These are phyloP conservation scores for Heliconius eleuchia DNA, from an alignment of 1,140 invertebrate species.

Conservation along the genomic window DNA sequence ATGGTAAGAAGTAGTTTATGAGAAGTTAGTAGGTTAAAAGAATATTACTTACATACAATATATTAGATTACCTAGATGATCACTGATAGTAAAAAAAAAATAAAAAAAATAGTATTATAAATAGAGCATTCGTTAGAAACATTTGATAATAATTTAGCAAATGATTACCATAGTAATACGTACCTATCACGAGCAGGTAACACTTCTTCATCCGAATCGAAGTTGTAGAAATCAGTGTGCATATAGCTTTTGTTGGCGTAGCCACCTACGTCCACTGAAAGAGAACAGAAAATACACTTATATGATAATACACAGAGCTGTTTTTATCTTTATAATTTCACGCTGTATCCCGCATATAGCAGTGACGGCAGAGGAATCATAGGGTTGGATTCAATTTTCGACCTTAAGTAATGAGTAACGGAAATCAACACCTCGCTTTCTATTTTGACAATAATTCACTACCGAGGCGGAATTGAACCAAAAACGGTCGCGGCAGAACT, in stretches of 20 bases:
- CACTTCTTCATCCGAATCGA: constrained; percentile 67
- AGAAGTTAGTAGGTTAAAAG: background rate
- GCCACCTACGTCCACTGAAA: constrained; percentile 65
- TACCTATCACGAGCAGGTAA: constrained; percentile 53
- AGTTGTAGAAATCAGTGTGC: constrained; percentile 52
- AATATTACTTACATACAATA: too few relatives aligned
- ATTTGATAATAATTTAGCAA: background rate
- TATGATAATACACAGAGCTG: too few relatives aligned
- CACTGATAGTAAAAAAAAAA: too few relatives aligned
- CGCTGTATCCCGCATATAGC: background rate
- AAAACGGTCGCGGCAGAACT: too few relatives aligned
- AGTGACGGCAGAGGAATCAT: background rate
- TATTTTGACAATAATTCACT: too few relatives aligned
- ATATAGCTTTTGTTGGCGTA: constrained; percentile 60
- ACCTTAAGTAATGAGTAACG: background rate
- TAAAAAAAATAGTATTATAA: too few relatives aligned
- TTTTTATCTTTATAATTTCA: background rate
- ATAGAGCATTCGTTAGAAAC: background rate
- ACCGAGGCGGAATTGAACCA: too few relatives aligned
- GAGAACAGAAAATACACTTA: background rate
- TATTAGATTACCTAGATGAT: too few relatives aligned
- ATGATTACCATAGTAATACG: constrained; percentile 3
- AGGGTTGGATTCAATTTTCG: background rate
- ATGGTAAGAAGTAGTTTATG: too few relatives aligned
- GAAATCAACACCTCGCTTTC: background rate